phyloP scores from a whole-genome alignment of 2,113 vertebrate genomes.

The Cyphomyrus discorhynchus region DNA sequence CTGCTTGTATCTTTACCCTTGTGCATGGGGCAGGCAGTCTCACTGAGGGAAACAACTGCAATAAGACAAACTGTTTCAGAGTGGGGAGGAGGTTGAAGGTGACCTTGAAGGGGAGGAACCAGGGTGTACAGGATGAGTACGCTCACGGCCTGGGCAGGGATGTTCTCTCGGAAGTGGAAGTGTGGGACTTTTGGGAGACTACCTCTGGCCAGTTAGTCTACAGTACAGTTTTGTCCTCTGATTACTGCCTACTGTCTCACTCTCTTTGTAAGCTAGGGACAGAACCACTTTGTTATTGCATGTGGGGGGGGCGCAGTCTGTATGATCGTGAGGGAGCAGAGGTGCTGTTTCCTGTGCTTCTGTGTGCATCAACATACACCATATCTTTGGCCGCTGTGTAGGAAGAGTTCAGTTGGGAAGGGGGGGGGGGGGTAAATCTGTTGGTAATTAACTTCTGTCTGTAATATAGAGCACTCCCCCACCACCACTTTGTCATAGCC shows the following conservation, averaged over 20 bases:
- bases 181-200: neutral
- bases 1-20: neutral
- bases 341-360: neutral
- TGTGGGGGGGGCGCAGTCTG: neutral
- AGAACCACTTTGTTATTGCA: neutral
- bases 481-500: neutral
- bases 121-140: neutral
- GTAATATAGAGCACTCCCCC: neutral
- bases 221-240: neutral
- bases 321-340: neutral
- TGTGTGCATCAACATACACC: neutral
- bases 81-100: neutral
- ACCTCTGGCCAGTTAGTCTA: neutral
- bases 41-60: neutral
- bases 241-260: neutral
- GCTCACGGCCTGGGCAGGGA: neutral
- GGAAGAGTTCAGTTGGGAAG: neutral
- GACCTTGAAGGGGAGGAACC: neutral
- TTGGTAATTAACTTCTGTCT: neutral
- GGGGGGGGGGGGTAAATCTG: neutral
- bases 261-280: neutral
- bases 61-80: neutral
- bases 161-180: neutral
- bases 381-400: neutral
- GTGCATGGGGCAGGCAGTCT: neutral